Conservation (phyloP, 2,113 vertebrate species). For the Carassius auratus region DNA sequence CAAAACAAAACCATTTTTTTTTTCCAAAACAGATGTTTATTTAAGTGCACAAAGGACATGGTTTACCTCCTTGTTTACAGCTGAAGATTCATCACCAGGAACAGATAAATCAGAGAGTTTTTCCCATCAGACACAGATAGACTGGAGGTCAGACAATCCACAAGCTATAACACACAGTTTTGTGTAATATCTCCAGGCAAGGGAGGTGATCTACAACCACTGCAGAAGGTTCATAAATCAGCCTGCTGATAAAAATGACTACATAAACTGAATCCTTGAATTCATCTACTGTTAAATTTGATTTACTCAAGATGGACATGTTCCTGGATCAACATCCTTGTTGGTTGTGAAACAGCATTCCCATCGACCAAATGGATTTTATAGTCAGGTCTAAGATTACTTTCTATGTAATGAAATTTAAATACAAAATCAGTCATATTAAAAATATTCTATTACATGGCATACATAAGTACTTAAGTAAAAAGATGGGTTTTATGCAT, state of each 20-base stretch:
- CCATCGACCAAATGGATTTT: not conserved
- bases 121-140: not conserved
- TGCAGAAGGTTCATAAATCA: constrained; percentile 19
- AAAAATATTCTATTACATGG: no score
- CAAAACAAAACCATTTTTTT: constrained; percentile 13
- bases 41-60: constrained; percentile 3
- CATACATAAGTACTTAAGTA: no score
- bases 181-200: constrained; percentile 27
- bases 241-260: constrained; percentile 26
- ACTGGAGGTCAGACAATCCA: constrained; percentile 20
- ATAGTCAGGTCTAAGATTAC: not conserved
- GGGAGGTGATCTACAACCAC: constrained; percentile 11
- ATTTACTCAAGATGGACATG: not conserved
- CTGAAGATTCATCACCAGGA: not conserved
- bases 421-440: no score
- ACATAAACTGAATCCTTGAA: constrained; percentile 13
- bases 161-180: not conserved
- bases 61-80: not conserved
- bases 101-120: not conserved
- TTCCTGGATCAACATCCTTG: not conserved
- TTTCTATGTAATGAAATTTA: no score
- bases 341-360: not conserved
- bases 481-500: no score
- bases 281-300: not conserved
- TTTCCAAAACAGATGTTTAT: constrained; percentile 10